Conservation (phyloP, 2,888 invertebrate species). For the Troglohyphantes excavatus region DNA sequence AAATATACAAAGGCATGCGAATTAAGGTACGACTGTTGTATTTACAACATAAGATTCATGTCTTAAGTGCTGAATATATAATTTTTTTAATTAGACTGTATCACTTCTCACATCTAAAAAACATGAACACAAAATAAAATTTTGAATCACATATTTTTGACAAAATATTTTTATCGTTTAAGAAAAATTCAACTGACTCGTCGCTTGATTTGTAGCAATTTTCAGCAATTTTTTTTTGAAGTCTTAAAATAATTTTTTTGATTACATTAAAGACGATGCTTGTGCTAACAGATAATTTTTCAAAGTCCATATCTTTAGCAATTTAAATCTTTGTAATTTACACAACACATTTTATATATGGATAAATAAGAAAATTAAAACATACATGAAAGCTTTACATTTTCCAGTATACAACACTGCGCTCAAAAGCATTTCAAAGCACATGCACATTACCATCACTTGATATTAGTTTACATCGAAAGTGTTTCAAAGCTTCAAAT, state of each 20-base stretch:
- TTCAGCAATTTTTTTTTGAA: neutral
- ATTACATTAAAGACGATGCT: neutral
- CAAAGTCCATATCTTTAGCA: neutral
- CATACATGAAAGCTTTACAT: conserved; percentile 8
- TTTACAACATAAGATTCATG: too few species aligned
- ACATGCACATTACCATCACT: conserved; percentile 4
- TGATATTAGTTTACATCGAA: conserved; percentile 36
- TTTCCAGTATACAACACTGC: neutral
- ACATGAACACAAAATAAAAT: neutral
- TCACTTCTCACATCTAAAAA: neutral
- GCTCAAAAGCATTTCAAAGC: conserved; percentile 12
- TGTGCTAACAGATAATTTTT: neutral
- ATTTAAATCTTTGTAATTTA: conserved; percentile 4
- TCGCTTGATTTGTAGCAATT: neutral
- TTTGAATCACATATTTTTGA: neutral
- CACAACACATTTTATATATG: conserved; percentile 26
- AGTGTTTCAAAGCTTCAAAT: conserved; percentile 31
- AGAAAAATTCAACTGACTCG: neutral
- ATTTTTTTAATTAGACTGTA: neutral
- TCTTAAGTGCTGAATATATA: too few species aligned
- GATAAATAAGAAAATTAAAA: conserved; percentile 21
- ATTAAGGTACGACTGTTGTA: too few species aligned
- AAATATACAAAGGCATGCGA: too few species aligned
- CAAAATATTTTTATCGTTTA: neutral
- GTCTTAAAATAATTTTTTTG: neutral